Percentiles rank a stretch among this genome's conserved stretches.
Evolutionary conservation across 2,797 vertebrate species (phyloP).

Genomic region (Sebastes alutus): DNA sequence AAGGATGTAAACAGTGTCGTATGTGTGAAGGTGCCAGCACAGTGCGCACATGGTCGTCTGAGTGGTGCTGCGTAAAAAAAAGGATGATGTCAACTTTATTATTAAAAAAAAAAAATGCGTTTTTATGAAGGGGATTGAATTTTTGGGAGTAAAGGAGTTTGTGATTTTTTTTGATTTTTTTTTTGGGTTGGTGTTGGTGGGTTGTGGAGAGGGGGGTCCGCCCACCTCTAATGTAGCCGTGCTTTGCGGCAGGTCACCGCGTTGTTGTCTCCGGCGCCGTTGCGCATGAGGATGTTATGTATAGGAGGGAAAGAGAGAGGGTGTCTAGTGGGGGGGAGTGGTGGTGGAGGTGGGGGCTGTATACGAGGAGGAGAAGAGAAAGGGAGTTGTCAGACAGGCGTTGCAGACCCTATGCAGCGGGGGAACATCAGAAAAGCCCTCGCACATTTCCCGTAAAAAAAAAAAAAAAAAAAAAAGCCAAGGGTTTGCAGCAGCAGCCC

Average conservation of each 20-base stretch:
- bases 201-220: slow-evolving; percentile 54
- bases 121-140: neutral
- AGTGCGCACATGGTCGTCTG: slow-evolving; percentile 60
- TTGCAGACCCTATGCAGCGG: slow-evolving; percentile 78
- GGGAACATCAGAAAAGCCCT: slow-evolving; percentile 64
- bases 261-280: slow-evolving; percentile 77
- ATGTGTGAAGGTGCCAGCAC: slow-evolving; percentile 25
- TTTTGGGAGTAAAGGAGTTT: slow-evolving; percentile 56
- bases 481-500: slow-evolving; percentile 59
- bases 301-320: slow-evolving; percentile 59
- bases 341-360: slow-evolving; percentile 14
- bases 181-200: no score
- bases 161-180: slow-evolving; percentile 28
- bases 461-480: neutral
- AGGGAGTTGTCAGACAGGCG: slow-evolving; percentile 81
- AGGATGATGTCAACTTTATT: slow-evolving; percentile 63
- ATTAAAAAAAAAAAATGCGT: neutral
- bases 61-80: slow-evolving; percentile 4
- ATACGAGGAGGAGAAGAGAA: slow-evolving; percentile 57
- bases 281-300: slow-evolving; percentile 80
- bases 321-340: slow-evolving; percentile 34
- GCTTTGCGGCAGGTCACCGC: slow-evolving; percentile 83
- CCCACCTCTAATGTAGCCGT: slow-evolving; percentile 73
- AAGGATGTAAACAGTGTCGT: slow-evolving; percentile 60
- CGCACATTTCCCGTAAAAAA: slow-evolving; percentile 58